Evolutionary conservation across 1,140 invertebrate genomes (phyloP).

Genomic region (Vollenhovia emeryi): DNA sequence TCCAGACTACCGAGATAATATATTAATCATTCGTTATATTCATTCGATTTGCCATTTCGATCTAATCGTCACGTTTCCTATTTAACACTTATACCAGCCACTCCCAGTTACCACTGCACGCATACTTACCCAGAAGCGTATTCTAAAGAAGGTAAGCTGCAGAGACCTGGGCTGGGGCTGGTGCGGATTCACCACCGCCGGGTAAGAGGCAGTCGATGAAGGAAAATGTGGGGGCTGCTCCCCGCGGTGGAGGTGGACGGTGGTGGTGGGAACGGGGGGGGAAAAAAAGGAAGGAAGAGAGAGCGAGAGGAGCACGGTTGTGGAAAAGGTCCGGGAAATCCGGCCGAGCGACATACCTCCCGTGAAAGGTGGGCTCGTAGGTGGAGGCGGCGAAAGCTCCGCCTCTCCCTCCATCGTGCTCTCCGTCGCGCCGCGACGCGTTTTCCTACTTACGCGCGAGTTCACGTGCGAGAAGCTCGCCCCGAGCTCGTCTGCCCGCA

Average conservation of each 20-base stretch:
- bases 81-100: slow-evolving; percentile 15
- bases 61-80: not conserved
- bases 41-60: not conserved
- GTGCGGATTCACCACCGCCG: slow-evolving; percentile 7
- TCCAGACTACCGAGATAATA: too few relatives aligned
- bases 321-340: slow-evolving; percentile 67
- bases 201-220: slow-evolving; percentile 40
- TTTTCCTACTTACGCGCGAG: slow-evolving; percentile 73
- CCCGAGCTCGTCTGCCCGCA: slow-evolving; percentile 49
- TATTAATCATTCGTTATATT: not conserved
- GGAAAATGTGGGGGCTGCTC: slow-evolving; percentile 2
- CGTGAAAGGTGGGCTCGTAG: slow-evolving; percentile 77
- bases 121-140: not conserved
- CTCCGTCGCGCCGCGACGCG: slow-evolving; percentile 32
- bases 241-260: not conserved
- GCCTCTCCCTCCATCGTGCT: slow-evolving; percentile 71
- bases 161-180: not conserved
- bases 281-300: not conserved
- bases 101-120: not conserved
- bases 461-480: slow-evolving; percentile 66
- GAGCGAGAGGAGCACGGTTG: slow-evolving; percentile 18
- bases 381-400: slow-evolving; percentile 79
- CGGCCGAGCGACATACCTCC: slow-evolving; percentile 44
- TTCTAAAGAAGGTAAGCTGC: not conserved
- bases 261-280: not conserved